phyloP scores from a whole-genome alignment of 2,888 invertebrate genomes.

The Drosophila bunnanda region DNA sequence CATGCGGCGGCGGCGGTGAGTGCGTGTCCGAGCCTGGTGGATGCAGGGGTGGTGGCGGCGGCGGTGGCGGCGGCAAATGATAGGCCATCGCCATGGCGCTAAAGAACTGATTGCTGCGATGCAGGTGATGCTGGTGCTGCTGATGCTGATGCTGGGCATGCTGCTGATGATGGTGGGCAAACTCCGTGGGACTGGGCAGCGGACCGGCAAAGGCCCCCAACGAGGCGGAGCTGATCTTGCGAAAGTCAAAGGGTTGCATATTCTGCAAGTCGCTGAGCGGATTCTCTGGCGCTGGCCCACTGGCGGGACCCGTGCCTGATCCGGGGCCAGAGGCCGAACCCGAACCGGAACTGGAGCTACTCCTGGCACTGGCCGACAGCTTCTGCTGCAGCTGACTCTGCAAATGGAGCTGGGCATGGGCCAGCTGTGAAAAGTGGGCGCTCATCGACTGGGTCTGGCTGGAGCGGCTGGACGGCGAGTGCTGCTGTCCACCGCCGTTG shows the following conservation, averaged over 20 bases:
- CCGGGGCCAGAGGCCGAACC: slow-evolving; percentile 12
- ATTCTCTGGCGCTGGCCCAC: slow-evolving; percentile 48
- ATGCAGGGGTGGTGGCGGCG: slow-evolving; percentile 85
- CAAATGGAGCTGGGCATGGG: slow-evolving; percentile 84
- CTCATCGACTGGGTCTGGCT: slow-evolving; percentile 84
- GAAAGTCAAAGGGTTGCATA: slow-evolving; percentile 98
- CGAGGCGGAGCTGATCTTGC: slow-evolving; percentile 88
- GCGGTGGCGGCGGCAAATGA: slow-evolving; percentile 88
- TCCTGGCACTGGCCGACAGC: slow-evolving; percentile 77
- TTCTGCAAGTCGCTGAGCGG: slow-evolving; percentile 95
- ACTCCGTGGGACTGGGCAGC: slow-evolving; percentile 79
- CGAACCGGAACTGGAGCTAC: slow-evolving; percentile 2
- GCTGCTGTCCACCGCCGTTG: slow-evolving; percentile 14
- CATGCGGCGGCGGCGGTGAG: slow-evolving; percentile 73
- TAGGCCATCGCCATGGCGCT: slow-evolving; percentile 87
- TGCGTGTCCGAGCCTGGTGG: slow-evolving; percentile 64
- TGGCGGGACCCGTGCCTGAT: slow-evolving; percentile 25
- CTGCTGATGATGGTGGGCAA: slow-evolving; percentile 79
- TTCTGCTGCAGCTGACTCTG: slow-evolving; percentile 84
- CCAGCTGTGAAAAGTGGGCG: slow-evolving; percentile 83
- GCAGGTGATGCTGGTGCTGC: slow-evolving; percentile 77
- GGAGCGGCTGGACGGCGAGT: slow-evolving; percentile 16
- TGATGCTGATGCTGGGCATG: slow-evolving; percentile 76
- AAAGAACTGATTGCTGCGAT: slow-evolving; percentile 86
- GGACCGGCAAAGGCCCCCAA: slow-evolving; percentile 85